phyloP scores from a whole-genome alignment of 2,888 invertebrate genomes.

The Perizoma affinitatum region DNA sequence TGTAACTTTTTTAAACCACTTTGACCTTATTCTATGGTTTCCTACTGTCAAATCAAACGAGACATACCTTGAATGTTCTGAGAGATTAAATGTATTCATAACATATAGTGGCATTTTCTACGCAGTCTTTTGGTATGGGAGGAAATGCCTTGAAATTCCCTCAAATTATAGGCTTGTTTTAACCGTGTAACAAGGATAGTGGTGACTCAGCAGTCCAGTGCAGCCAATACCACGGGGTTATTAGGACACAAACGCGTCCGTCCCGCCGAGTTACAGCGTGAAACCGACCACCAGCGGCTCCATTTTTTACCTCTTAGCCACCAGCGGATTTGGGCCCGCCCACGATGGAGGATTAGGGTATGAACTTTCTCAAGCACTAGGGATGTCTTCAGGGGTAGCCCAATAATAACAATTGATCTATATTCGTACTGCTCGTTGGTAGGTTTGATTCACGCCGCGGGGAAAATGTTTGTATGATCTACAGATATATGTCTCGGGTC shows the following conservation, averaged over 20 bases:
- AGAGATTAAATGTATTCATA: too few relatives aligned
- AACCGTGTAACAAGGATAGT: slow-evolving; percentile 55
- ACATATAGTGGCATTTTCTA: too few relatives aligned
- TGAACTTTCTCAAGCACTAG: neutral
- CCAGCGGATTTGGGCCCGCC: slow-evolving; percentile 55
- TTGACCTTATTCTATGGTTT: too few relatives aligned
- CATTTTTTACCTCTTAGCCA: slow-evolving; percentile 65
- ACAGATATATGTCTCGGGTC: too few relatives aligned
- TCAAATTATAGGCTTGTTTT: slow-evolving; percentile 14
- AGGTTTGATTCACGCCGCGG: too few relatives aligned
- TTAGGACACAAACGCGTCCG: slow-evolving; percentile 72
- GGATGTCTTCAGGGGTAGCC: neutral
- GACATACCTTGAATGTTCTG: too few relatives aligned
- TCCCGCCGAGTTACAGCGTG: slow-evolving; percentile 73
- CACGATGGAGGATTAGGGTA: slow-evolving; percentile 54
- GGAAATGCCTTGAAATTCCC: slow-evolving; percentile 1
- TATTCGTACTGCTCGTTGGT: too few relatives aligned
- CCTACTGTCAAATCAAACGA: too few relatives aligned
- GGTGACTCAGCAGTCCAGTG: slow-evolving; percentile 69
- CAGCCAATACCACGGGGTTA: slow-evolving; percentile 74
- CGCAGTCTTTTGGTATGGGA: neutral
- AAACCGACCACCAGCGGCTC: slow-evolving; percentile 74
- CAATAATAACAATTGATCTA: too few relatives aligned
- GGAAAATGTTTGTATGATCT: too few relatives aligned
- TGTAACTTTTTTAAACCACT: too few relatives aligned